phyloP scores from a whole-genome alignment of 2,797 vertebrate genomes.

The Pyrocephalus nanus region DNA sequence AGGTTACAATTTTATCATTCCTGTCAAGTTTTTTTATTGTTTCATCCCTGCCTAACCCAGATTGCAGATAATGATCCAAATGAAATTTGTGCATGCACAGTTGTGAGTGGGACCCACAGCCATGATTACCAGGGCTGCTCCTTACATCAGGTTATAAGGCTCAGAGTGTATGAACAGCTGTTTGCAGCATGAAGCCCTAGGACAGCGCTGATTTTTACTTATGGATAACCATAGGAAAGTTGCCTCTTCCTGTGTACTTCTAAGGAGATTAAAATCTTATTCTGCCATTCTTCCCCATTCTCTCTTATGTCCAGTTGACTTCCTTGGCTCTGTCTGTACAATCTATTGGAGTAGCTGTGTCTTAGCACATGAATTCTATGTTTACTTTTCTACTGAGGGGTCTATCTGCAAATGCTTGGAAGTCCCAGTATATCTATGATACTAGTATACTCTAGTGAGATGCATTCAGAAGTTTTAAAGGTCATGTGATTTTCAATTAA shows the following conservation, averaged over 20 bases:
- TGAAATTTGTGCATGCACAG: neutral
- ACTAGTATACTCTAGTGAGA: neutral
- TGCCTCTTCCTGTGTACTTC: neutral
- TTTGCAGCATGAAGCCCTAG: neutral
- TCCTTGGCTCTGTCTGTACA: neutral
- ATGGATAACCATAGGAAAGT: neutral
- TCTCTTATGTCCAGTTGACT: neutral
- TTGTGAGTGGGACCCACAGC: neutral
- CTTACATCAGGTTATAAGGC: accelerated
- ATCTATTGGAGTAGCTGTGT: neutral
- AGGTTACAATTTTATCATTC: neutral
- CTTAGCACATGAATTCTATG: neutral
- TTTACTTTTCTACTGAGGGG: neutral
- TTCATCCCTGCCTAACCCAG: neutral
- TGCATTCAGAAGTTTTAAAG: neutral
- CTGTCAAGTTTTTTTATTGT: neutral
- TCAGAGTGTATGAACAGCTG: accelerated
- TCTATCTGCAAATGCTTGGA: neutral
- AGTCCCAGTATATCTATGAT: neutral
- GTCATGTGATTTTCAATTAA: neutral
- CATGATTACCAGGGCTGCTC: accelerated
- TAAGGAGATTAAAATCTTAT: neutral
- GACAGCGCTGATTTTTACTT: neutral
- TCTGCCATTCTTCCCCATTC: neutral
- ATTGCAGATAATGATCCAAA: no score